Evolutionary conservation across 2,113 vertebrate genomes (phyloP), one percentile per base, ranked within the genome.

Genomic region (Desmodus rotundus): DNA sequence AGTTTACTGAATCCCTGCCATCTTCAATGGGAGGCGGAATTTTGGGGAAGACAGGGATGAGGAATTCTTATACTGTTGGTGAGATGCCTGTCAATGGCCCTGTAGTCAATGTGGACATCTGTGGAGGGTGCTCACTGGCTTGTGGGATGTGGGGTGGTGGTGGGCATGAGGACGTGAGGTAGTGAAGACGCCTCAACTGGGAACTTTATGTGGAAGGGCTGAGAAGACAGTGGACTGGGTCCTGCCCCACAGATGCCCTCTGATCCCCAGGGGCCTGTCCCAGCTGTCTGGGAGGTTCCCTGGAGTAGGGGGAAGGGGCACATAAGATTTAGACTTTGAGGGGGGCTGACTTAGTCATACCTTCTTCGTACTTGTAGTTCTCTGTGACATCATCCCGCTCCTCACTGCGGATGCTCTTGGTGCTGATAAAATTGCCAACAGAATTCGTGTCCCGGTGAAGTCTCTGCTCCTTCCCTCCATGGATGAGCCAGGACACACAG

Each of bases 401-500:
- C 4, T 98, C 80, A 2, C 96, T 97, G 36, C 92, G 97, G 20
- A 98, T 72, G 43, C 97, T 81, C 93, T 98, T 98, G 47, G 98
- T 98, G 91, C 98, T 98, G 95, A 98, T 98, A 26, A 96, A 91
- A 70, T 95, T 96, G 47, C 98, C 98, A 4, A 98, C 96, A 7
- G 86, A 56, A 7, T 50, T 80, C 0, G 95, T 95, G 17, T 98
- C 95, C 50, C 50, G 88, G 94, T 98, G 94, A 38, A 98, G 96
- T 56, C 94, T 97, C 96, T 98, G 95, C 52, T 97, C 97, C 0
- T 97, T 98, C 2, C 98, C 95, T 0, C 77, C 91, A 0, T 61
- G 80, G 3, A 99, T 87, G 67, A 98, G 93, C 99, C 99, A 99
- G 52, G 97, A 96, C n/a, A 98, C 89, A 2, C 97, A 96, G 97